Evolutionary conservation across 2,113 vertebrate species (phyloP), one percentile per base, ranked within the genome.

Genomic region (Balaenoptera acutorostrata): DNA sequence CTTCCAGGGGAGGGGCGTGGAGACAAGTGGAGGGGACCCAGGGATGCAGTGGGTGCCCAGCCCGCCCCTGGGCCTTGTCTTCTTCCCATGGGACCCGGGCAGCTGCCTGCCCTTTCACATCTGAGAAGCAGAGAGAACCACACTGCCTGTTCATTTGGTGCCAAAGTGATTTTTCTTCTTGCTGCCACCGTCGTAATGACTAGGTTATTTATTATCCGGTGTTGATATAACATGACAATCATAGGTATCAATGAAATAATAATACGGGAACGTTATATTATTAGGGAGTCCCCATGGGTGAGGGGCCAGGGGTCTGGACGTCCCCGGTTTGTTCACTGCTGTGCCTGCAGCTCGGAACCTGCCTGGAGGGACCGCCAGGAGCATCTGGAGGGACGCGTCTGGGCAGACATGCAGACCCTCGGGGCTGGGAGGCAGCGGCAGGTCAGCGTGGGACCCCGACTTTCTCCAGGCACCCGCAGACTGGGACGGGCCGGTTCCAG

Each of bases 191-290:
- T 27, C 13, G 3, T 29, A 9, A 4, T 14, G 41, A 29, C 71
- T 0, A 3, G 33, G 17, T 25, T 4, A 14, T 14, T 25, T 14
- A 2, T 14, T 7, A 57, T 8, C 20, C 2, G 33, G 33, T 13
- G 13, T 36, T 25, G 49, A 80, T 57, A 23, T 1, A 36, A 36
- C 77, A 36, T 8, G 52, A 57, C 55, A 59, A 39, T 39, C 78
- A 10, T 1, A 2, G 2, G 0, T 39, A 4, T 18, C 55, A 10
- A 6, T 39, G 17, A 6, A 59, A 18, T 27, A 36, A 31, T 31
- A 31, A 39, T 1, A 36, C 0, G 4, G 20, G 23, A 11, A 1
- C 77, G 0, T 57, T 4, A 1, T 8, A 4, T n/a, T 8, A 15
- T 25, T 2, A 14, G 1, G 12, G 12, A 55, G 49, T 11, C 23